phyloP scores from a whole-genome alignment of 2,797 vertebrate species.

The Argya squamiceps region DNA sequence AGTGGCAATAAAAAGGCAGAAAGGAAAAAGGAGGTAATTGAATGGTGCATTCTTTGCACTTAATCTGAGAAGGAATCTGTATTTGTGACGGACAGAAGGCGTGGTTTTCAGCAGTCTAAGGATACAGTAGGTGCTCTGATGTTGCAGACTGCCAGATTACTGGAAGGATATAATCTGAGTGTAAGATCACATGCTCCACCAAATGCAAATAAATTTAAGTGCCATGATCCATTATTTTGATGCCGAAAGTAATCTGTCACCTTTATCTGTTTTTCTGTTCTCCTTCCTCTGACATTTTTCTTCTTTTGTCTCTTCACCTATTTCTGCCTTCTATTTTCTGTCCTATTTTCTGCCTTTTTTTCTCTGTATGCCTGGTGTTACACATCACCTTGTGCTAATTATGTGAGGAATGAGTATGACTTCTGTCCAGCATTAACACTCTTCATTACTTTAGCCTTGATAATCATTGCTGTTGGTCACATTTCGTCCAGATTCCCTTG shows the following conservation, averaged over 20 bases:
- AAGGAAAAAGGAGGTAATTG: neutral
- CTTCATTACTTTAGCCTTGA: neutral
- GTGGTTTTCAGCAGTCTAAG: neutral
- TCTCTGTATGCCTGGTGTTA: neutral
- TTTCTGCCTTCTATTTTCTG: neutral
- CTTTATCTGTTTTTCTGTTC: neutral
- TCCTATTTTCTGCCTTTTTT: neutral
- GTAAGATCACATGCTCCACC: neutral
- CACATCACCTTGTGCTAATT: neutral
- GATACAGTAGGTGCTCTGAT: neutral
- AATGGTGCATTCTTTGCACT: neutral
- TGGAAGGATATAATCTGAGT: neutral
- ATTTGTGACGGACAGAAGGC: neutral
- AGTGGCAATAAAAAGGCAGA: neutral
- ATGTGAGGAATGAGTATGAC: neutral
- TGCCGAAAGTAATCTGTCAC: neutral
- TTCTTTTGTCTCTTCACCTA: neutral
- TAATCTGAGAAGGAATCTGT: neutral
- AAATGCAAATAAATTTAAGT: conserved; percentile 9
- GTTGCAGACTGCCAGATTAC: neutral
- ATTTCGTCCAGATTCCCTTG: neutral
- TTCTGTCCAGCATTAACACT: neutral
- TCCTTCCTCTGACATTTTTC: neutral
- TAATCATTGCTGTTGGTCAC: neutral
- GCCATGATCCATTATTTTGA: neutral